Evolutionary conservation across 2,888 invertebrate genomes (phyloP), one percentile per base, ranked within the genome.

Genomic region (Morpho helenor): DNA sequence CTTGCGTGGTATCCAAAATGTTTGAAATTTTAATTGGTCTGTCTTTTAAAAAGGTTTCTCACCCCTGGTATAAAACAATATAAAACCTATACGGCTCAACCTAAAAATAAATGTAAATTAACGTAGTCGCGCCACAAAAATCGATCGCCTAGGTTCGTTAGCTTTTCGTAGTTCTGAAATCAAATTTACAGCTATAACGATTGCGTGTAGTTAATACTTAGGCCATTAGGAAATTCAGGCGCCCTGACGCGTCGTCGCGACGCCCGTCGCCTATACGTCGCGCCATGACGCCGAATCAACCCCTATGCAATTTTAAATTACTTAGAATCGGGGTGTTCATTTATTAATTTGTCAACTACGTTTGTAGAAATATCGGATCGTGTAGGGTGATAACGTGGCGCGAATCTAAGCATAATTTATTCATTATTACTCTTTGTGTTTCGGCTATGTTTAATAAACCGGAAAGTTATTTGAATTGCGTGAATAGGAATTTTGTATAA

Each of bases 401-500:
- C 71, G 65, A 75, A 72, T 66, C 64, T 68, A 68, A 73, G 73
- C 76, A 73, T 77, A 76, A 79, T 75, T 68, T 76, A 80, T 80
- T 77, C 74, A 74, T 75, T 73, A 77, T 75, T 75, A 79, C 80
- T 79, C 77, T 67, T 66, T 67, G 69, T 76, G 70, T 78, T 81
- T 77, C 73, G 71, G 66, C 68, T 66, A 67, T 80, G 80, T 73
- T 81, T 77, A 83, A 79, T 84, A 80, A 78, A 78, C 79, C 79
- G 80, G 79, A 77, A 82, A 80, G 82, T 75, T 83, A 83, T 85
- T 80, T 73, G 76, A 74, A 76, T 80, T 78, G 81, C 81, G 76
- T 80, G 83, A 79, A 76, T 80, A 77, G 82, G 80, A 84, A 83
- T 80, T 78, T 69, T 76, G 75, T 73, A 72, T 76, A 72, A 74